Base-by-base conservation (phyloP, 1,140 invertebrate species). In the Temnothorax curvispinosus region DNA sequence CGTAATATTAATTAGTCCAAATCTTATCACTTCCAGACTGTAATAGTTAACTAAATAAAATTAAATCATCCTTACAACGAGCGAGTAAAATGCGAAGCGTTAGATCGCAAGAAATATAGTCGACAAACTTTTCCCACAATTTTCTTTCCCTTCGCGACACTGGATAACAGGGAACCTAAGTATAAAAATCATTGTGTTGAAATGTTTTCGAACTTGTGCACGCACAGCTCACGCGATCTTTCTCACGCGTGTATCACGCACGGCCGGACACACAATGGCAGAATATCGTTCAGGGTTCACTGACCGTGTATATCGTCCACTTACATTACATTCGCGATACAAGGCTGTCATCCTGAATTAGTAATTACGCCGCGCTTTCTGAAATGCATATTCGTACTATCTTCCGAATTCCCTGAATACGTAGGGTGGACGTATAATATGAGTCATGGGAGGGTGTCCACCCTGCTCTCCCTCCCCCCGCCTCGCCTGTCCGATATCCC, bases 381-480 rank as follows among this genome's bases (percentile, higher is more conserved):
- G 87, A 91, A 91, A 92, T 90, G 89, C 89, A 92, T 92, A 88
- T 90, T 88, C 84, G 87, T 93, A 89, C 82, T 85, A 78, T 90
- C 87, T 67, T 92, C 93, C 85, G 91, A 93, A 94, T 93, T 93
- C 92, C 93, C 93, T 93, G 91, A 93, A 95, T 94, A 87, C 86
- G 88, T 91, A 94, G 92, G 93, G 74, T 65, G 74, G 80, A 67
- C 77, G 87, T 84, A 81, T 32, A 87, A 85, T 75, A 93, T 95
- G 95, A 95, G 91, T 95, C 95, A 95, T 93, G 92, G 89, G 91
- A 65, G 41, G 50, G 69, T 38, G 32, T 77, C 38, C 75, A 62
- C 56, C 21, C 27, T n/a, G n/a, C 27, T 77, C 65, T 77, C 81
- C 86, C 58, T 32, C n/a, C 52, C 41, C 41, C 41, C 50, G 6